Base-by-base conservation (phyloP, 2,797 vertebrate species). In the Apodemus agrarius region DNA sequence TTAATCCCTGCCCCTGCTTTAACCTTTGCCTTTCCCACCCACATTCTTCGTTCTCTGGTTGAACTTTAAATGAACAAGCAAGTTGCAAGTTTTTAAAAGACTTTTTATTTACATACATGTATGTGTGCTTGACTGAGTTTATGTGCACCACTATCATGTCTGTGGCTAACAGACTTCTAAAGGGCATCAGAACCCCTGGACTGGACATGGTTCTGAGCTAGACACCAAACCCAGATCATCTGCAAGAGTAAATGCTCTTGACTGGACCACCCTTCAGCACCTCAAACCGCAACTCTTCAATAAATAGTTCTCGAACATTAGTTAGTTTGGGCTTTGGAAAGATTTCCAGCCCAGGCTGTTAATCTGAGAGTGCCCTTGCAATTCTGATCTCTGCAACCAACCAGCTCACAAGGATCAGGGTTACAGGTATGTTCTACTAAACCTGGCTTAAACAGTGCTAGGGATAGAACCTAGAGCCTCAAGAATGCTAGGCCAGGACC, bases 31-130 rank as follows among this genome's bases (percentile, higher is more conserved):
- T 92, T 12, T 63, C 59, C 22, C 43, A 79, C 76, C 46, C 82
- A 67, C 40, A 63, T 79, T 76, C 49, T 89, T 87, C 84, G 84
- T 65, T 72, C 89, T 90, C 61, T 78, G 57, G 24, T 43, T 95
- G n/a, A 91, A 86, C 21, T 88, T 88, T 80, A 89, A 95, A 78
- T 61, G 24, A 54, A n/a, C 40, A 54, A 16, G 40, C 63, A 76
- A 57, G 61, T 74, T 91, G 74, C 74, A 76, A 75, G 37, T 89
- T 83, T 82, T 82, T 29, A 83, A 40, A 40, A 63, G 9, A 59
- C 10, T 54, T 80, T 81, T 46, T 83, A 61, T 61, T 61, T 43
- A 17, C n/a, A 61, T 43, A 24, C 22, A 57, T 65, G 59, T 46
- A 19, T 21, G 57, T 61, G 82, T 65, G 26, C 57, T 14, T 83